Evolutionary conservation across 2,113 vertebrate species (phyloP), one percentile per base, ranked within the genome.

Genomic region (Peromyscus californicus): DNA sequence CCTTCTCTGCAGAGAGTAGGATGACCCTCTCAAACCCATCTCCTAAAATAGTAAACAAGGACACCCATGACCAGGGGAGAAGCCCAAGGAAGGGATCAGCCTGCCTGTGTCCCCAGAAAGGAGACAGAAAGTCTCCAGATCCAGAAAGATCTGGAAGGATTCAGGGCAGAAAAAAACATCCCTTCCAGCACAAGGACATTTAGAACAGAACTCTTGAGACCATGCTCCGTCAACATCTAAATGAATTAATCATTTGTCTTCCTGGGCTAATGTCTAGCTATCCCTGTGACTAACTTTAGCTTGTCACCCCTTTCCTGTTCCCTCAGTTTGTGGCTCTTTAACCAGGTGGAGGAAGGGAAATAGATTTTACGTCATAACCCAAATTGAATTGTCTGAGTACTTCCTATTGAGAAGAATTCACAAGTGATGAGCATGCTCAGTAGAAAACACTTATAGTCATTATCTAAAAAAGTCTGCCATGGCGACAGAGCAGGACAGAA

Each of bases 241-340:
- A 89, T 22, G 26, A 94, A 93, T 63, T 1, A 89, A 72, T 5
- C 7, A 4, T 69, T 67, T 36, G 84, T 75, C 31, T 51, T 83
- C 82, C 70, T 69, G 59, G 78, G 76, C 16, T 88, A 61, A 12
- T 22, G 24, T 51, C 42, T 39, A 76, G 51, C 36, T 42, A 57
- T 31, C 17, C 29, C 7, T 51, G 5, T 48, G 65, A 87, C 0
- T 54, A 29, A 93, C 67, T 89, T 70, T n/a, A 45, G 29, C 33
- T 42, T 63, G 33, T 33, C 12, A n/a, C 61, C 42, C 61, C 67
- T 70, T 72, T 82, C 96, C 65, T 78, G 33, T 36, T 33, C 7
- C n/a, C 19, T 83, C 45, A 29, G 36, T 90, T 89, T 96, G 54
- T 48, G 78, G 72, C 24, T 65, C 88, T 96, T 96, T 78, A 94